These are phyloP conservation scores for zebrafish (Danio rerio) DNA, from an alignment of 2,113 vertebrate species.

Conservation along the genomic window GRCz12tu NC_133199.1:24371001-24371500, in stretches of 20 bases:
- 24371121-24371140: not conserved
- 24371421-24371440: slow-evolving; percentile 79
- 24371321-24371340: slow-evolving; percentile 55
- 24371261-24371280: slow-evolving; percentile 65
- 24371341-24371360: slow-evolving; percentile 73
- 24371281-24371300: slow-evolving; percentile 22
- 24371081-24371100: not conserved
- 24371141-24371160: not conserved
- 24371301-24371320: slow-evolving; percentile 31
- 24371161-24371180: not conserved
- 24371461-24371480: slow-evolving; percentile 59
- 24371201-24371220: slow-evolving; percentile 50
- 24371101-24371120: not conserved
- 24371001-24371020: not conserved
- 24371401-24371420: slow-evolving; percentile 76
- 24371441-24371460: slow-evolving; percentile 75
- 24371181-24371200: not conserved
- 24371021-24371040: not conserved
- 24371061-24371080: not conserved
- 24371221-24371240: slow-evolving; percentile 70
- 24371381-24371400: slow-evolving; percentile 73
- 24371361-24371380: slow-evolving; percentile 71
- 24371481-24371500: slow-evolving; percentile 46
- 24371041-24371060: not conserved
- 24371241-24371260: slow-evolving; percentile 67